Conservation (phyloP, 1,140 invertebrate species). For the Aphelinus certus region DNA sequence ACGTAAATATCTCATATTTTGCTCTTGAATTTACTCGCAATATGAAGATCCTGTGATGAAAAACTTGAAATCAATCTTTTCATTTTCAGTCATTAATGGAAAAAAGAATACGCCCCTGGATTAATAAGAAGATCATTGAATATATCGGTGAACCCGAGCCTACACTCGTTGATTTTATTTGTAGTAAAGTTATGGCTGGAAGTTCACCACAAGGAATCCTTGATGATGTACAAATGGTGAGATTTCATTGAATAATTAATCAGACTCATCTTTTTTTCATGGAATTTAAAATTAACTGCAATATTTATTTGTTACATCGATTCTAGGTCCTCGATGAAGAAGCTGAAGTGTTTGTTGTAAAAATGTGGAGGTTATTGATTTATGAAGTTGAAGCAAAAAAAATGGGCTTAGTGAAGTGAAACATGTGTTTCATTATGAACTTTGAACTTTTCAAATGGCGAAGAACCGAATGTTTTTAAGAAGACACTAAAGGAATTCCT, state of each 20-base stretch:
- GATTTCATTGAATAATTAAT: not conserved
- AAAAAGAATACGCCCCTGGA: slow-evolving; percentile 97
- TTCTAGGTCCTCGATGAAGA: slow-evolving; percentile 95
- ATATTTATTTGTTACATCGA: not conserved
- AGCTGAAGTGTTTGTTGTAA: slow-evolving; percentile 99
- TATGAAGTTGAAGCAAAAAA: slow-evolving; percentile 99
- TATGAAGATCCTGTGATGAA: not conserved
- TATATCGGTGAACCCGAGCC: slow-evolving; percentile 99
- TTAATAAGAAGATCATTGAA: slow-evolving; percentile 99
- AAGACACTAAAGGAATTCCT: slow-evolving; percentile 29
- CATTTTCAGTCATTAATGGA: slow-evolving; percentile 84
- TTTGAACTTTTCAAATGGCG: slow-evolving; percentile 2
- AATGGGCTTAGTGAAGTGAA: slow-evolving; percentile 80
- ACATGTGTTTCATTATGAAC: not conserved
- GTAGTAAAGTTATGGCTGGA: slow-evolving; percentile 94
- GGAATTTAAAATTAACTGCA: slow-evolving; percentile 21
- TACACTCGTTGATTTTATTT: slow-evolving; percentile 98
- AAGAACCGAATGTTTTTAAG: slow-evolving; percentile 14
- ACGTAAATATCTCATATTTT: slow-evolving; percentile 64
- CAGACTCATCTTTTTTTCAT: not conserved
- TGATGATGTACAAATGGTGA: slow-evolving; percentile 98
- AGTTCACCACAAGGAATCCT: slow-evolving; percentile 93
- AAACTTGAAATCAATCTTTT: slow-evolving; percentile 10
- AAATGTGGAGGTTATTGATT: slow-evolving; percentile 99
- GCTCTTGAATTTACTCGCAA: not conserved